phyloP scores from a whole-genome alignment of 2,113 vertebrate genomes.

The Semicossyphus pulcher region DNA sequence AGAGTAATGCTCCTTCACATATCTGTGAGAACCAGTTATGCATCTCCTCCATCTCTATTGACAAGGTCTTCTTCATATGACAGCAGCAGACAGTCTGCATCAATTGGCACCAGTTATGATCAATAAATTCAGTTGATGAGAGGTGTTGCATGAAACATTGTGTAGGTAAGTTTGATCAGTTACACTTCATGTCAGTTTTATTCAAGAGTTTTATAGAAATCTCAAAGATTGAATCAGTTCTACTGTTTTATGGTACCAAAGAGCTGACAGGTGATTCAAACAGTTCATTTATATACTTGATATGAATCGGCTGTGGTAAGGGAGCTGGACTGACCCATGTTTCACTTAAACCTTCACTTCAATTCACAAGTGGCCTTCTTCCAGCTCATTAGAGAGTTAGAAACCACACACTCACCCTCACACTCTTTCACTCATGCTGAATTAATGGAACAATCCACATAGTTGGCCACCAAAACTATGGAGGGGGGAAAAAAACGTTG shows the following conservation, averaged over 20 bases:
- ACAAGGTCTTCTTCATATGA: conserved; percentile 26
- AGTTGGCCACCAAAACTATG: conserved; percentile 53
- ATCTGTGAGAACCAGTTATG: conserved; percentile 9
- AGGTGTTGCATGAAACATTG: neutral
- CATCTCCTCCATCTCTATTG: conserved; percentile 17
- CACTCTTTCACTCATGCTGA: conserved; percentile 50
- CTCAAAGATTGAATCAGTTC: neutral
- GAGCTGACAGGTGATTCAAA: neutral
- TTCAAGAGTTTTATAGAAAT: no score
- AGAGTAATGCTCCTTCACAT: neutral
- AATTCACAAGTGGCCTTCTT: conserved; percentile 41
- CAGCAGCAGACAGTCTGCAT: neutral
- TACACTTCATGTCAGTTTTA: no score
- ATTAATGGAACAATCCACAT: conserved; percentile 71
- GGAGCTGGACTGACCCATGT: neutral
- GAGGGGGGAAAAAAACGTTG: neutral
- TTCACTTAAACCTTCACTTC: conserved; percentile 30
- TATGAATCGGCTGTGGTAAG: conserved; percentile 20
- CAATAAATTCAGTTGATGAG: conserved; percentile 5
- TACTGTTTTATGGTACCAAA: neutral
- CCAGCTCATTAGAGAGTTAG: conserved; percentile 73
- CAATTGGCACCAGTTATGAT: no score
- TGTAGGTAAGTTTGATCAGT: neutral
- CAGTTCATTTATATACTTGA: conserved; percentile 1
- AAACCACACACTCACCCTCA: conserved; percentile 60